A percentile compares a stretch with the other conserved stretches of the same genome.
phyloP scores from a whole-genome alignment of 2,888 invertebrate genomes.

The Trilocha varians region DNA sequence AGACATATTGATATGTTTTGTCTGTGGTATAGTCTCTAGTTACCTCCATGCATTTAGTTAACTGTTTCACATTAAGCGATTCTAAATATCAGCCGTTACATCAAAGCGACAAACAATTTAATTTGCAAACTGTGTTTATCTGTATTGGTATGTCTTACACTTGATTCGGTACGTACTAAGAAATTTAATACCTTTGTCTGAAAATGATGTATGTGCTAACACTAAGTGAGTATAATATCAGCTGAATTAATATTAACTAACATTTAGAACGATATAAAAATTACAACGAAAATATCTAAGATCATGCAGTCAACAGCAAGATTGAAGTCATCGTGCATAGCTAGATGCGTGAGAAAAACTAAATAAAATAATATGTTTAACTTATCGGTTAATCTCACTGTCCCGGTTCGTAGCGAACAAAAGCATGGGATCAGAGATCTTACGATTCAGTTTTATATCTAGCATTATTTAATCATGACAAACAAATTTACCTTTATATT shows the following conservation, averaged over 20 bases:
- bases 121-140: constrained; percentile 22
- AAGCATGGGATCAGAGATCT: constrained; percentile 33
- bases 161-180: constrained; percentile 48
- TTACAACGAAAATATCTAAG: constrained; percentile 47
- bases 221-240: constrained; percentile 57
- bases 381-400: constrained; percentile 42
- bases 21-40: constrained; percentile 35
- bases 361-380: constrained; percentile 52
- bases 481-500: constrained; percentile 54
- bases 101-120: constrained; percentile 40
- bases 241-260: constrained; percentile 54
- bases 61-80: constrained; percentile 34
- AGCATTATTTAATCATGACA: constrained; percentile 53
- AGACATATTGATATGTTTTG: constrained; percentile 38
- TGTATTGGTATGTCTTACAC: constrained; percentile 52
- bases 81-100: constrained; percentile 29
- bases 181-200: constrained; percentile 47
- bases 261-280: constrained; percentile 52
- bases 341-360: constrained; percentile 69
- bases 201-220: constrained; percentile 67
- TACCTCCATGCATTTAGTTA: constrained; percentile 43
- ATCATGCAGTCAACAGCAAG: constrained; percentile 67
- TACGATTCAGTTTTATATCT: constrained; percentile 44
- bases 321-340: constrained; percentile 68
- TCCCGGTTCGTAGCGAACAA: constrained; percentile 30